Evolutionary conservation across 2,797 vertebrate genomes (phyloP).

Genomic region (Tenualosa ilisha): DNA sequence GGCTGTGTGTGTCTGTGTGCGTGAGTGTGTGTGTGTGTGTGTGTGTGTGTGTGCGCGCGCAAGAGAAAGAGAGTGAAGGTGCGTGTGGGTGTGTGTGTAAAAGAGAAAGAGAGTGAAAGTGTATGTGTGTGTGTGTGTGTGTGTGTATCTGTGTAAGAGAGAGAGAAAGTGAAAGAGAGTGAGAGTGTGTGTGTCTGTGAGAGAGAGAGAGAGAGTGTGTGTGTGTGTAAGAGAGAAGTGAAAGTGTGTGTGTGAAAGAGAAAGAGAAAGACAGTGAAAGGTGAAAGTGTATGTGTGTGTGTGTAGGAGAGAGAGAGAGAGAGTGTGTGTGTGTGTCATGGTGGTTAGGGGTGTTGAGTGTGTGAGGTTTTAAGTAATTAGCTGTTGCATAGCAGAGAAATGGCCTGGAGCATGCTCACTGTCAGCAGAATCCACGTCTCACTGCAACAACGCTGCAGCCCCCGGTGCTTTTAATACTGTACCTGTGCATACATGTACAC

Average conservation of each 20-base stretch:
- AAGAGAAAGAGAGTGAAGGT: too few relatives aligned
- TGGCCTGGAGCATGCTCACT: constrained; percentile 41
- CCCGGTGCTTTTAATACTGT: constrained; percentile 33
- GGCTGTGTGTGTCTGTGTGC: not conserved
- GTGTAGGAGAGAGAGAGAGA: not conserved
- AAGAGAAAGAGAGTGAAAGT: too few relatives aligned
- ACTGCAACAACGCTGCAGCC: constrained; percentile 29
- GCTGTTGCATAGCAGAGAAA: constrained; percentile 53
- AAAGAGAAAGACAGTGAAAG: too few relatives aligned
- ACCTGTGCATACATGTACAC: not conserved
- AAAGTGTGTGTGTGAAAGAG: not conserved
- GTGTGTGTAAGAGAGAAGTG: not conserved
- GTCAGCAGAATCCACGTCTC: constrained; percentile 49
- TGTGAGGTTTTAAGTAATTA: constrained; percentile 59
- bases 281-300: not conserved
- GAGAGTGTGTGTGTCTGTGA: not conserved
- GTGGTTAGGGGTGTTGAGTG: constrained; percentile 24
- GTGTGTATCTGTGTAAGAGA: not conserved
- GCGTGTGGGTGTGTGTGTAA: not conserved
- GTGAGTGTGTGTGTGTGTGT: not conserved
- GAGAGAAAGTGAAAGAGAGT: too few relatives aligned
- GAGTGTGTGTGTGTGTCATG: constrained; percentile 8
- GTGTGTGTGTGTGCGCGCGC: too few relatives aligned
- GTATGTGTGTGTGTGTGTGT: not conserved
- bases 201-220: not conserved